phyloP scores from a whole-genome alignment of 1,140 invertebrate genomes.

The Tenebrio molitor region DNA sequence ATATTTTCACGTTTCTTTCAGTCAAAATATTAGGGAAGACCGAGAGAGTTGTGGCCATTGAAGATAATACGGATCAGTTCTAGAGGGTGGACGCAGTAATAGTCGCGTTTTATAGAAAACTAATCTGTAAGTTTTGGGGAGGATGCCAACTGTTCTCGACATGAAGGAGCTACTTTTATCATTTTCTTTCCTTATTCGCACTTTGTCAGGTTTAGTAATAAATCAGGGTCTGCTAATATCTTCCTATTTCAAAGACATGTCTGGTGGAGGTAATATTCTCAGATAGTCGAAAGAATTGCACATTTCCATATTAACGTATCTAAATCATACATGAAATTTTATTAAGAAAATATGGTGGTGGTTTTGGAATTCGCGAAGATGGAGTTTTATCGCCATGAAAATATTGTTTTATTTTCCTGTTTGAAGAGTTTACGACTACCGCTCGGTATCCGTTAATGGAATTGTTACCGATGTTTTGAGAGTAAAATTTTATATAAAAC shows the following conservation, averaged over 20 bases:
- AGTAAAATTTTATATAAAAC: slow-evolving; percentile 44
- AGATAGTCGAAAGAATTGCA: slow-evolving; percentile 6
- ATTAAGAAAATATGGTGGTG: neutral
- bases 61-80: neutral
- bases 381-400: neutral
- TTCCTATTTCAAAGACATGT: neutral
- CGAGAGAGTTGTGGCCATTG: neutral
- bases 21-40: too few species aligned
- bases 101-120: slow-evolving; percentile 47
- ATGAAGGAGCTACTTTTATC: slow-evolving; percentile 53
- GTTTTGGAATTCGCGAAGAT: neutral
- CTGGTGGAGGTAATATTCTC: neutral
- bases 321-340: slow-evolving; percentile 8
- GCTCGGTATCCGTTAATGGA: slow-evolving; percentile 21
- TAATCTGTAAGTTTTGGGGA: slow-evolving; percentile 48
- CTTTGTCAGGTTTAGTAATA: slow-evolving; percentile 40
- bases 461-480: slow-evolving; percentile 36
- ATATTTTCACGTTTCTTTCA: too few species aligned
- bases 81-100: neutral
- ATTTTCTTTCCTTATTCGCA: slow-evolving; percentile 55
- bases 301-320: slow-evolving; percentile 25
- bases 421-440: slow-evolving; percentile 22
- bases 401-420: slow-evolving; percentile 1
- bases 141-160: slow-evolving; percentile 55
- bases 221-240: slow-evolving; percentile 38